Evolutionary conservation across 37 sponge, comb jelly and placozoan species (phyloP).

Genomic region (Theonella swinhoei): DNA sequence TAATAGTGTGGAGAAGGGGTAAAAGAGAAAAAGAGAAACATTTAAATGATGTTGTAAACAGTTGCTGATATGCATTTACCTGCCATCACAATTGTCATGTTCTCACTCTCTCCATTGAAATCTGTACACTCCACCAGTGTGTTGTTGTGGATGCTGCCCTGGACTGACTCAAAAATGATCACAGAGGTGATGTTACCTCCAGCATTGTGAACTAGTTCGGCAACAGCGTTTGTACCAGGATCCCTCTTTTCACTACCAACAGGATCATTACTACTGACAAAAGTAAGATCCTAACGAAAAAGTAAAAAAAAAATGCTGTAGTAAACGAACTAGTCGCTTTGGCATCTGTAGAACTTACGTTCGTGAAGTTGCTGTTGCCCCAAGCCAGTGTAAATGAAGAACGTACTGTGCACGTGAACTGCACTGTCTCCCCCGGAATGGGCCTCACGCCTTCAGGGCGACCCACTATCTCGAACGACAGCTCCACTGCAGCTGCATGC

Average conservation of each 20-base stretch:
- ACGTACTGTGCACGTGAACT: constrained; percentile 26
- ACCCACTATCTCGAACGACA: constrained; percentile 29
- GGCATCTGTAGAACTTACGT: too few species aligned
- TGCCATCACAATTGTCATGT: constrained; percentile 20
- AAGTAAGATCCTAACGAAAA: neutral
- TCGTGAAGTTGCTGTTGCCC: neutral
- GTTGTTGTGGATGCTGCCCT: constrained; percentile 1
- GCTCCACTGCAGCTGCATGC: constrained; percentile 12
- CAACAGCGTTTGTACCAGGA: neutral
- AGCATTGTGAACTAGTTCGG: neutral
- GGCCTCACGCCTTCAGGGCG: constrained; percentile 34
- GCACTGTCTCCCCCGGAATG: constrained; percentile 43
- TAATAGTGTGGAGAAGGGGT: neutral
- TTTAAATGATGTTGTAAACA: neutral
- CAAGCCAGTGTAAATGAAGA: constrained; percentile 8
- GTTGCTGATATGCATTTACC: constrained; percentile 2
- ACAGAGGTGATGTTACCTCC: constrained; percentile 11
- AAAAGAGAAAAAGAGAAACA: neutral
- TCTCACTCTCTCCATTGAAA: neutral
- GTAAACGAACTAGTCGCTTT: too few species aligned
- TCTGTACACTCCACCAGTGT: constrained; percentile 6
- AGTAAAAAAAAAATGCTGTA: neutral
- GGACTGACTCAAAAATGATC: neutral
- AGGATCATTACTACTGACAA: neutral
- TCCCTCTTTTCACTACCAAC: neutral